Conservation (phyloP, 2,113 vertebrate species). For the Maccullochella peelii region DNA sequence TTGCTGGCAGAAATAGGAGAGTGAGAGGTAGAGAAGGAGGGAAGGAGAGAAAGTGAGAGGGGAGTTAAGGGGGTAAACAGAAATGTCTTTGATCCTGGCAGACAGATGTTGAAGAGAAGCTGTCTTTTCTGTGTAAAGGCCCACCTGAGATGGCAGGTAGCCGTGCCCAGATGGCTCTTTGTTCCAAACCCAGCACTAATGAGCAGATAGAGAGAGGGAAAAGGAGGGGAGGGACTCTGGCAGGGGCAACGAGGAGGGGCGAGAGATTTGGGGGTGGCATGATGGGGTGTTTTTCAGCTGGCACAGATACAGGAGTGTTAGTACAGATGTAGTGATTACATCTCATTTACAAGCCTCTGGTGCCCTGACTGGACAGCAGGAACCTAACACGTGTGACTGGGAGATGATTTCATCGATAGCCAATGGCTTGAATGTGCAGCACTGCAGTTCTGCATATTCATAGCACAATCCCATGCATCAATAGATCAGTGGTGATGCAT, state of each 20-base stretch:
- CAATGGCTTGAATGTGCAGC: conserved; percentile 30
- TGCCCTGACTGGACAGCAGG: conserved; percentile 53
- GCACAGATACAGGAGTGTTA: conserved; percentile 58
- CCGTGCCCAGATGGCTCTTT: conserved; percentile 80
- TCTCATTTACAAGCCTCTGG: conserved; percentile 59
- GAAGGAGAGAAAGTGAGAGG: conserved; percentile 26
- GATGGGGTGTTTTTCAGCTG: conserved; percentile 68
- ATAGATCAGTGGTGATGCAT: conserved; percentile 65
- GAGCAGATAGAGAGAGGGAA: conserved; percentile 83
- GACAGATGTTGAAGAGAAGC: conserved; percentile 78
- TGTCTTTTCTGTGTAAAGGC: conserved; percentile 79
- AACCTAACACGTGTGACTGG: conserved; percentile 52
- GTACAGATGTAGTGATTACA: conserved; percentile 62
- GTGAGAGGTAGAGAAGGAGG: conserved; percentile 26
- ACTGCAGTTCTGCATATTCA: conserved; percentile 59
- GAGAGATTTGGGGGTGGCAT: conserved; percentile 66
- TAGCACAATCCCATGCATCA: conserved; percentile 54
- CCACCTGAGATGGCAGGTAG: conserved; percentile 85
- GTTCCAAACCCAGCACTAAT: conserved; percentile 84
- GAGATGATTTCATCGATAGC: conserved; percentile 61
- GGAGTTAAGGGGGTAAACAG: conserved; percentile 67
- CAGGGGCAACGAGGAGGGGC: conserved; percentile 46
- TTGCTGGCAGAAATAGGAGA: conserved; percentile 36
- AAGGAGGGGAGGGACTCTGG: conserved; percentile 74
- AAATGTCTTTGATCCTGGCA: conserved; percentile 75